Evolutionary conservation across 2,888 invertebrate species (phyloP), one percentile per base, ranked within the genome.

Genomic region (Agrilus cyanescens): DNA sequence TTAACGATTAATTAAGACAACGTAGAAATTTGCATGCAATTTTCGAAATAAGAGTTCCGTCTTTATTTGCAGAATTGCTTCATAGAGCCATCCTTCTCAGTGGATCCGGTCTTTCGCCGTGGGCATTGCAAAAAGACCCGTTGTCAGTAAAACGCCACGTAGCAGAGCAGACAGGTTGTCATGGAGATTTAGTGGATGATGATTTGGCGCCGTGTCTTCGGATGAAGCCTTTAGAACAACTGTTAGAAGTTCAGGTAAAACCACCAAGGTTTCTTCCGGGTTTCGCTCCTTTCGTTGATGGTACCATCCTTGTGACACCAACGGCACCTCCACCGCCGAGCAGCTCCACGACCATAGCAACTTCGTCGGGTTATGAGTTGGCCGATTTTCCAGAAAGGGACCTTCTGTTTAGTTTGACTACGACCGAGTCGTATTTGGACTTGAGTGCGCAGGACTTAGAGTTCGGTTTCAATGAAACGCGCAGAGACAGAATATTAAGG

Each of bases 271-370:
- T 88, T 65, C 75, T 91, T 41, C 82, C 87, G 30, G 88, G 88
- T 15, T 94, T 93, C 62, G 94, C 91, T n/a, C 94, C 94, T 3
- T 91, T 93, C 63, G 81, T 91, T 53, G 94, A 94, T 66, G 91
- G 91, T 53, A 87, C 87, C 18, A 85, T 88, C 49, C 76, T 88
- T 52, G 76, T 80, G 40, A 76, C 76, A 58, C 78, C 81, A 68
- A 59, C 64, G 47, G 50, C 53, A 37, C 52, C 58, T 8, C 62
- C 64, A 32, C 58, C 61, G 35, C 50, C 71, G 64, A 60, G 69
- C 61, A 76, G 76, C 32, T 71, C 78, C 34, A 73, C 75, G 35
- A 80, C 80, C 5, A 74, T 81, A 37, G 75, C 78, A 25, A 76
- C 76, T 35, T 79, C 85, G 37, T 80, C 83, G 41, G 86, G 86